phyloP scores from a whole-genome alignment of 2,113 vertebrate genomes.

The Hemiprocne comata region DNA sequence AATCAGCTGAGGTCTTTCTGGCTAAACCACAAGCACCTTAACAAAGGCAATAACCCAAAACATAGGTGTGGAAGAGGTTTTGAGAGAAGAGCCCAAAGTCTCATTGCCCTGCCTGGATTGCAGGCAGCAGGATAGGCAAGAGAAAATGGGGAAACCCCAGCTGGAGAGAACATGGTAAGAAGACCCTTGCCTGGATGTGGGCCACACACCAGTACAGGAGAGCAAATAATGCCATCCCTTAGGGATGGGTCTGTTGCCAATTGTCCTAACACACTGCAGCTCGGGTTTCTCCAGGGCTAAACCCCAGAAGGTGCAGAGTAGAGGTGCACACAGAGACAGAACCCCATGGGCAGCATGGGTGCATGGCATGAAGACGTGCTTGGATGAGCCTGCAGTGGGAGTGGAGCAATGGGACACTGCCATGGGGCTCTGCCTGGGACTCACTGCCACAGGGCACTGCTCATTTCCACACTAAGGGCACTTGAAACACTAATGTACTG shows the following conservation, averaged over 20 bases:
- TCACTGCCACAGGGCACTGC: neutral
- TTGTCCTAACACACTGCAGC: neutral
- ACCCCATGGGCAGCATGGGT: accelerated
- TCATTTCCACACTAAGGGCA: accelerated
- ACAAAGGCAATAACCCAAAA: neutral
- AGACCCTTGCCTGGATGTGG: accelerated
- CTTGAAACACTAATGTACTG: accelerated
- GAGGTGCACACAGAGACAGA: accelerated
- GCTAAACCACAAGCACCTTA: neutral
- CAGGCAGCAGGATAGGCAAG: neutral
- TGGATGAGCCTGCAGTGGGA: accelerated
- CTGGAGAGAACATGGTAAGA: neutral
- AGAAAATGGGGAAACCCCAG: neutral
- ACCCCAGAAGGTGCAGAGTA: neutral
- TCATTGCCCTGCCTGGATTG: neutral
- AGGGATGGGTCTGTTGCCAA: neutral
- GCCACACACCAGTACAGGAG: neutral
- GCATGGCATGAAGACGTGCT: accelerated
- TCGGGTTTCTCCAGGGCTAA: neutral
- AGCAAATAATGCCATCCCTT: neutral
- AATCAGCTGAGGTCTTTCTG: neutral
- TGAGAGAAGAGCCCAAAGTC: neutral
- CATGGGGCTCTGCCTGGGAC: accelerated
- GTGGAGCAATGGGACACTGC: neutral
- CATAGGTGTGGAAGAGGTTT: neutral